phyloP scores from a whole-genome alignment of 2,888 invertebrate species.

The Yponomeuta sedellus region DNA sequence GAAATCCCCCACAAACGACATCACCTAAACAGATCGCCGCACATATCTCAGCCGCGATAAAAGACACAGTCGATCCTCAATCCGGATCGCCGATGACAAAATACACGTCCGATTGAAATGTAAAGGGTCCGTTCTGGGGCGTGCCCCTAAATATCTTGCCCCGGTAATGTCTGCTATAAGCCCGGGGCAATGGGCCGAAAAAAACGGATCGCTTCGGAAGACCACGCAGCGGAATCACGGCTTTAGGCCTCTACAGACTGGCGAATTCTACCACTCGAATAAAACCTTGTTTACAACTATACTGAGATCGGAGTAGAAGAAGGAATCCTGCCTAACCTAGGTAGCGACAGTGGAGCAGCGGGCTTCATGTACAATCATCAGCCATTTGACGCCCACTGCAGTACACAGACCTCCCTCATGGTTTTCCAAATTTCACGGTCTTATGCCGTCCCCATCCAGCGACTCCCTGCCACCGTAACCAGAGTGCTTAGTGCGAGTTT shows the following conservation, averaged over 20 bases:
- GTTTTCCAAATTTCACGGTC: too few relatives aligned
- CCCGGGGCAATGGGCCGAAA: slow-evolving; percentile 62
- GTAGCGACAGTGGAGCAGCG: too few relatives aligned
- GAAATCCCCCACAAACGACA: background rate
- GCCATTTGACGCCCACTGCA: too few relatives aligned
- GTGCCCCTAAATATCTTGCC: slow-evolving; percentile 53
- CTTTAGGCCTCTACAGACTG: slow-evolving; percentile 21
- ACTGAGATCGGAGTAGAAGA: too few relatives aligned
- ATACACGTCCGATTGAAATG: slow-evolving; percentile 50
- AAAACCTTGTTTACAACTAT: too few relatives aligned
- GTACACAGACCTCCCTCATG: too few relatives aligned
- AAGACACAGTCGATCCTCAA: background rate
- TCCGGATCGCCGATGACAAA: slow-evolving; percentile 9
- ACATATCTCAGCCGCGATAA: background rate
- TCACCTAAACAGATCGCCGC: background rate
- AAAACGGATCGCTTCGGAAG: slow-evolving; percentile 44
- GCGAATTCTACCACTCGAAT: background rate
- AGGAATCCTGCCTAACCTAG: too few relatives aligned
- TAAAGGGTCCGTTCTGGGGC: slow-evolving; percentile 47
- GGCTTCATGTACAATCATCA: too few relatives aligned
- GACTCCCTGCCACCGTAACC: too few relatives aligned
- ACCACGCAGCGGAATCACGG: slow-evolving; percentile 39
- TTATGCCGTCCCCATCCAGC: too few relatives aligned
- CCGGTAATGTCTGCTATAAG: slow-evolving; percentile 66
- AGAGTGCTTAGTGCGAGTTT: too few relatives aligned